Conservation (phyloP, 2,113 vertebrate genomes). For the Glaucidium brasilianum region DNA sequence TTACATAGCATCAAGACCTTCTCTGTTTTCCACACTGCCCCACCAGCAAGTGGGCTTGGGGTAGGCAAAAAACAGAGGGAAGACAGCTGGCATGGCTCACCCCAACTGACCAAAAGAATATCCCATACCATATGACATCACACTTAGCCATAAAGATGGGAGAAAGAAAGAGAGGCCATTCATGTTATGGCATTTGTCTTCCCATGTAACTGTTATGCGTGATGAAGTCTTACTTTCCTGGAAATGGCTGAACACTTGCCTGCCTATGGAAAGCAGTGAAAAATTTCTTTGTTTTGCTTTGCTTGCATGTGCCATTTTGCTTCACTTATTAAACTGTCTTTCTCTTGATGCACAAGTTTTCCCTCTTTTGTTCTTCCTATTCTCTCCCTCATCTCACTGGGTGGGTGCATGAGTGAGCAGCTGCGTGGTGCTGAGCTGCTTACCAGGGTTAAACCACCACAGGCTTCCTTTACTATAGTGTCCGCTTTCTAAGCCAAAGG, state of each 20-base stretch:
- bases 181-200: not conserved
- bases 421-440: not conserved
- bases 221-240: not conserved
- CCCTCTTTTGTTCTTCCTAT: not conserved
- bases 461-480: not conserved
- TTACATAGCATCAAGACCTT: not conserved
- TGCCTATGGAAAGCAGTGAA: not conserved
- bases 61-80: not conserved
- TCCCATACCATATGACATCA: not conserved
- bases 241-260: not conserved
- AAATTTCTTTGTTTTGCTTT: not conserved
- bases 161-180: not conserved
- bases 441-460: not conserved
- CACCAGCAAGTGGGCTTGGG: rapidly evolving
- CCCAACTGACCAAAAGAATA: not conserved
- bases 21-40: not conserved
- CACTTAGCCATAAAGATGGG: not conserved
- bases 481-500: not conserved
- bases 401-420: rapidly evolving
- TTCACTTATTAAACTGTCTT: not conserved
- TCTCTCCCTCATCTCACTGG: not conserved
- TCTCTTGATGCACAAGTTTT: rapidly evolving
- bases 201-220: rapidly evolving
- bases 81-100: not conserved
- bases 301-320: not conserved